Evolutionary conservation across 2,797 vertebrate genomes (phyloP).

Genomic region (Knipowitschia caucasica): DNA sequence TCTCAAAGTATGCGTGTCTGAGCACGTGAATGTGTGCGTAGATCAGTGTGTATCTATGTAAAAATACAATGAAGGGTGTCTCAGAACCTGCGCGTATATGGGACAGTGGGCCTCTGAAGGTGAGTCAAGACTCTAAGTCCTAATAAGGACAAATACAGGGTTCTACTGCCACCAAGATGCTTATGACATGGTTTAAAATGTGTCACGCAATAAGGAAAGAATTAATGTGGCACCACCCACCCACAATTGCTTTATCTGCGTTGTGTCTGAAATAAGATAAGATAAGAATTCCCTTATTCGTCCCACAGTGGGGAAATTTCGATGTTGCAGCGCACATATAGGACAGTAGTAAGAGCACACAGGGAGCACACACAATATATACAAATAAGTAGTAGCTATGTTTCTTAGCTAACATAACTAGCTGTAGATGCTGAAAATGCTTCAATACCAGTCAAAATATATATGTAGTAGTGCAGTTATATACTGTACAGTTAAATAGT

Average conservation of each 20-base stretch:
- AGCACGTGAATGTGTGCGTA: constrained; percentile 47
- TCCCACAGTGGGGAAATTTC: no score
- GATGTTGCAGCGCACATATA: no score
- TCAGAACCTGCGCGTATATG: constrained; percentile 42
- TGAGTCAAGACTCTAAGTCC: constrained; percentile 63
- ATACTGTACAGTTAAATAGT: no score
- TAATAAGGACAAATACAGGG: constrained; percentile 69
- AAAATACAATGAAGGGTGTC: constrained; percentile 55
- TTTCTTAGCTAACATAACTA: no score
- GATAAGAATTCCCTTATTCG: no score
- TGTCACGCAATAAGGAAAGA: constrained; percentile 60
- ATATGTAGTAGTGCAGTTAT: no score
- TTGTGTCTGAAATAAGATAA: constrained; percentile 43
- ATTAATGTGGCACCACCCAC: constrained; percentile 60
- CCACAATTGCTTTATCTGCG: constrained; percentile 47
- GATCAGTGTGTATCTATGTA: constrained; percentile 44
- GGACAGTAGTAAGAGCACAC: no score
- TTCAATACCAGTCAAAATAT: no score
- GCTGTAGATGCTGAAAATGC: no score
- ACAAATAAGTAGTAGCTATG: no score
- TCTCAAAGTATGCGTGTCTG: constrained; percentile 24
- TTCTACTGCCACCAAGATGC: constrained; percentile 64
- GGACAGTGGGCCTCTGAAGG: constrained; percentile 67
- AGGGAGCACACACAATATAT: no score
- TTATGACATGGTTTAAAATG: constrained; percentile 62